phyloP scores from a whole-genome alignment of 2,797 vertebrate genomes.

The Silurus aristotelis region DNA sequence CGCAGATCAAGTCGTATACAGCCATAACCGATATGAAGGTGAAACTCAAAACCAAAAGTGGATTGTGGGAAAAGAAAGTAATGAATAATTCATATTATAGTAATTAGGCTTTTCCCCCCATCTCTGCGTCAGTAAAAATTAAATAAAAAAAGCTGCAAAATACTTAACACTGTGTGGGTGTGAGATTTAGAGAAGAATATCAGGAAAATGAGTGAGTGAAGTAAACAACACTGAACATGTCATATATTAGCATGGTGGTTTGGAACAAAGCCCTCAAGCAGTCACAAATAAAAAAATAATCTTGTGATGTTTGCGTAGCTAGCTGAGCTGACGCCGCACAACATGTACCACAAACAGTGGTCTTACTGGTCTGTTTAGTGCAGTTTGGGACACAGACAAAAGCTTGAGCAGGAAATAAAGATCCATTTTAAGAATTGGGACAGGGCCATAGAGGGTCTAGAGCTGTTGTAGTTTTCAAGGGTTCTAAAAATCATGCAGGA shows the following conservation, averaged over 20 bases:
- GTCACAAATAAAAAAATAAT: background rate
- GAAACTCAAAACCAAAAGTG: conserved; percentile 3
- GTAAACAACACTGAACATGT: background rate
- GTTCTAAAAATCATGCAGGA: background rate
- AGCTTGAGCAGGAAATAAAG: background rate
- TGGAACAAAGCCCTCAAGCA: background rate
- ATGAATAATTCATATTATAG: conserved; percentile 20
- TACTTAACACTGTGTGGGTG: background rate
- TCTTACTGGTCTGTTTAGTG: background rate
- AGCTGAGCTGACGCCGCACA: background rate
- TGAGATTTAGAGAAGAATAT: background rate
- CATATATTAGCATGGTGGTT: background rate
- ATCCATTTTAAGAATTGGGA: background rate
- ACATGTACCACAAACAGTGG: background rate
- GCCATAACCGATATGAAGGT: background rate
- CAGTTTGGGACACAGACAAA: background rate
- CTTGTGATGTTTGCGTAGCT: background rate
- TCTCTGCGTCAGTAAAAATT: conserved; percentile 18
- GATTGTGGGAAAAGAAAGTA: background rate
- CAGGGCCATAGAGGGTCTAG: background rate
- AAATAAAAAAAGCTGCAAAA: background rate
- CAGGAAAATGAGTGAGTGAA: background rate
- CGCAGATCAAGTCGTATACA: conserved; percentile 14
- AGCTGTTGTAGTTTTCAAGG: background rate
- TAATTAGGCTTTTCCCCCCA: background rate